phyloP scores from a whole-genome alignment of 2,797 vertebrate species.

The Pangasius djambal region DNA sequence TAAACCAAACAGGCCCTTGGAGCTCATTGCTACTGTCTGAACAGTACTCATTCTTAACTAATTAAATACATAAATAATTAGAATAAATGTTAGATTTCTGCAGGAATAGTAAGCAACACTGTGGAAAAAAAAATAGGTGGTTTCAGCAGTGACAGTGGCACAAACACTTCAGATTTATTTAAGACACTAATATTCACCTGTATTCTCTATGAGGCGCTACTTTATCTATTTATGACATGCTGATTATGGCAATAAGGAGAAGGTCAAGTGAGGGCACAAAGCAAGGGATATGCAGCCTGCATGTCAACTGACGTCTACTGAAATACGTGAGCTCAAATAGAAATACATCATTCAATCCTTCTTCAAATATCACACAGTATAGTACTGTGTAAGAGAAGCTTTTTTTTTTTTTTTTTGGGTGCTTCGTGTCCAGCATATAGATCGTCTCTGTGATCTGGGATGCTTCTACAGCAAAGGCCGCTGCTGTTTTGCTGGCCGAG shows the following conservation, averaged over 20 bases:
- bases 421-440: constrained; percentile 25
- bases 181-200: not conserved
- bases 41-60: not conserved
- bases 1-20: constrained; percentile 5
- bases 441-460: constrained; percentile 24
- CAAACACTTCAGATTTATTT: not conserved
- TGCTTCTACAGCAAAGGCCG: constrained; percentile 44
- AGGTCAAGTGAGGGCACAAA: constrained; percentile 47
- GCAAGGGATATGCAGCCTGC: constrained; percentile 2
- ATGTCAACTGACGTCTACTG: not conserved
- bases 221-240: constrained; percentile 23
- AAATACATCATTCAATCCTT: constrained; percentile 23
- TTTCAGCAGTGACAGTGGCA: not conserved
- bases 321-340: not conserved
- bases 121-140: too few relatives aligned
- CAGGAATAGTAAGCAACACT: not conserved
- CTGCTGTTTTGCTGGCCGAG: constrained; percentile 45
- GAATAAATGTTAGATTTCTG: not conserved
- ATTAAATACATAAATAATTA: constrained; percentile 1
- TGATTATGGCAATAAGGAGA: constrained; percentile 8
- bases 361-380: not conserved
- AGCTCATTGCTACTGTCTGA: not conserved
- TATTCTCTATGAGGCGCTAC: not conserved
- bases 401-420: not conserved
- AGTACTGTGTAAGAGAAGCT: constrained; percentile 26